phyloP scores from a whole-genome alignment of 2,113 vertebrate genomes.

The Aphelocoma coerulescens region DNA sequence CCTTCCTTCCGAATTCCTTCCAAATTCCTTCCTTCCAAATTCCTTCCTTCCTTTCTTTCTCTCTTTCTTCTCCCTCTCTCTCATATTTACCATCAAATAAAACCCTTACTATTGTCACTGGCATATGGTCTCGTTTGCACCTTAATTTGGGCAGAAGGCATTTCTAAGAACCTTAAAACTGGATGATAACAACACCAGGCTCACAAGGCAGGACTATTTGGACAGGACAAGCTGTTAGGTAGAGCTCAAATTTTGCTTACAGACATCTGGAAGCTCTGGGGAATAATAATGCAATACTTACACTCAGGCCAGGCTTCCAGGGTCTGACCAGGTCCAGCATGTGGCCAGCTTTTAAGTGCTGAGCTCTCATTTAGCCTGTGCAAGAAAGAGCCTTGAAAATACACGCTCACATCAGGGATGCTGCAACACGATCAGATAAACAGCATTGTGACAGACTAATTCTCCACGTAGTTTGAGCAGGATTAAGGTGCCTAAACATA shows the following conservation, averaged over 20 bases:
- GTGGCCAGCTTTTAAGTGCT: background rate
- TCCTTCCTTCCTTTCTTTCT: too few relatives aligned
- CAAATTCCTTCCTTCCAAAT: too few relatives aligned
- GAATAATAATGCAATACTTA: background rate
- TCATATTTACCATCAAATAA: too few relatives aligned
- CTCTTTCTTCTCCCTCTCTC: too few relatives aligned
- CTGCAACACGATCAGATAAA: background rate
- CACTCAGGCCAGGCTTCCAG: background rate
- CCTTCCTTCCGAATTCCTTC: too few relatives aligned
- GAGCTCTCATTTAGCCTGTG: background rate
- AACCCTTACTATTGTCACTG: too few relatives aligned
- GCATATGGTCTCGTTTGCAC: too few relatives aligned
- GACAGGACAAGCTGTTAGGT: background rate
- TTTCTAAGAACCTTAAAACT: too few relatives aligned
- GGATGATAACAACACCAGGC: background rate
- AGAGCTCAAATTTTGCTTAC: background rate
- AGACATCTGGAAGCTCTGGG: background rate
- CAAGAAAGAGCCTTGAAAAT: background rate
- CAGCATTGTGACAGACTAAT: background rate
- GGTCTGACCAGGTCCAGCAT: background rate
- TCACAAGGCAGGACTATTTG: background rate
- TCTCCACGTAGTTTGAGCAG: background rate
- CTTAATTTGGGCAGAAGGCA: too few relatives aligned
- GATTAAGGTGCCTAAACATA: background rate
- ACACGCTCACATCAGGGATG: background rate